phyloP scores from a whole-genome alignment of 2,113 vertebrate genomes.

The Serinus canaria region DNA sequence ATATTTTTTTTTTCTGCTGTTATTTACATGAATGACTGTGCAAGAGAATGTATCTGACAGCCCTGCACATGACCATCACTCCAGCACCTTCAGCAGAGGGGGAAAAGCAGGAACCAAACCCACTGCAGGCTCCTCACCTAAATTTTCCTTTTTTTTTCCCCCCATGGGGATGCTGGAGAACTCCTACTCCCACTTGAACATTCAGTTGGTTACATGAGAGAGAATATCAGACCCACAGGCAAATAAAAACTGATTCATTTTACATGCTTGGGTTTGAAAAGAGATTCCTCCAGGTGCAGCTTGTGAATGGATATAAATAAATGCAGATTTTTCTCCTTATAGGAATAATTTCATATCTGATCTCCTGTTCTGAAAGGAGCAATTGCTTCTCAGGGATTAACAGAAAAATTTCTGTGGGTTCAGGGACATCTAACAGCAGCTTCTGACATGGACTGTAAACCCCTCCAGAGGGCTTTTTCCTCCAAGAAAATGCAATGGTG shows the following conservation, averaged over 20 bases:
- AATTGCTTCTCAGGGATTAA: background rate
- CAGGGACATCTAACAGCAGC: background rate
- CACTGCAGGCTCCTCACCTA: background rate
- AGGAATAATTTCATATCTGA: background rate
- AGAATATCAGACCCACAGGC: background rate
- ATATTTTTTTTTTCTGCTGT: background rate
- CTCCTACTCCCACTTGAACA: background rate
- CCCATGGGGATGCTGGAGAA: background rate
- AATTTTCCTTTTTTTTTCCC: background rate
- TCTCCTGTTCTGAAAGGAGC: background rate
- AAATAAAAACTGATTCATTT: background rate
- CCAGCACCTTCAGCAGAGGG: background rate
- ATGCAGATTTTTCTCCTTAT: background rate
- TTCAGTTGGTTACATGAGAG: background rate
- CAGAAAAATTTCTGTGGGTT: background rate
- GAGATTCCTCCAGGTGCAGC: background rate
- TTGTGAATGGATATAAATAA: background rate
- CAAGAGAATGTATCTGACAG: background rate
- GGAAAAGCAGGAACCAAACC: background rate
- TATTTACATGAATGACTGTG: background rate
- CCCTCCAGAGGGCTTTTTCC: background rate
- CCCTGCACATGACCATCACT: fast-evolving
- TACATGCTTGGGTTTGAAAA: background rate
- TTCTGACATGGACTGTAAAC: background rate
- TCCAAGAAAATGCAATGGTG: background rate